Evolutionary conservation across 2,113 vertebrate genomes (phyloP).

Genomic region (Stegostoma tigrinum): DNA sequence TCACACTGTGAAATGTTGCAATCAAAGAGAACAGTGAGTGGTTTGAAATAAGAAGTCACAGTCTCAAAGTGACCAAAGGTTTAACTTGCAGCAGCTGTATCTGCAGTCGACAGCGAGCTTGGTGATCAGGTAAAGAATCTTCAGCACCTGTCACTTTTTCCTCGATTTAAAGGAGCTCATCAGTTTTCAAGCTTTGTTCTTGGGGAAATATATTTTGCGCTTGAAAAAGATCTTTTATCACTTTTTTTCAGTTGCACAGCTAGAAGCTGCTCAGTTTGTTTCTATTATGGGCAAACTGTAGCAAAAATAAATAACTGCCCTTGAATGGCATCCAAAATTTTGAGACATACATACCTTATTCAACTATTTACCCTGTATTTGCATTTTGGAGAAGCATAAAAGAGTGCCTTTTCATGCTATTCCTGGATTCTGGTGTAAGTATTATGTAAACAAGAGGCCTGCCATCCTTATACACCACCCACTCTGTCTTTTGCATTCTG

Average conservation of each 20-base stretch:
- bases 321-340: not conserved
- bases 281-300: not conserved
- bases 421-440: not conserved
- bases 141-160: conserved; percentile 21
- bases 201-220: not conserved
- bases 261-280: not conserved
- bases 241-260: not conserved
- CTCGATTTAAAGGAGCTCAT: not conserved
- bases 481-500: not conserved
- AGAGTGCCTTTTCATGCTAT: not conserved
- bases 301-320: not conserved
- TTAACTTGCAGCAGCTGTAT: conserved; percentile 44
- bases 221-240: not conserved
- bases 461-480: not conserved
- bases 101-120: conserved; percentile 42
- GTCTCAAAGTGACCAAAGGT: conserved; percentile 39
- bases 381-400: not conserved
- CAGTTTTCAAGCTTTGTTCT: not conserved
- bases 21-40: not conserved
- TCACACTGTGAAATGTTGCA: not conserved
- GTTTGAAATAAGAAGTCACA: conserved; percentile 38
- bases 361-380: not conserved
- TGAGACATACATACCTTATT: not conserved
- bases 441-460: not conserved
- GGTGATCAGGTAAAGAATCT: conserved; percentile 31